Conservation (phyloP, 2,888 invertebrate genomes). For the Selenia dentaria region DNA sequence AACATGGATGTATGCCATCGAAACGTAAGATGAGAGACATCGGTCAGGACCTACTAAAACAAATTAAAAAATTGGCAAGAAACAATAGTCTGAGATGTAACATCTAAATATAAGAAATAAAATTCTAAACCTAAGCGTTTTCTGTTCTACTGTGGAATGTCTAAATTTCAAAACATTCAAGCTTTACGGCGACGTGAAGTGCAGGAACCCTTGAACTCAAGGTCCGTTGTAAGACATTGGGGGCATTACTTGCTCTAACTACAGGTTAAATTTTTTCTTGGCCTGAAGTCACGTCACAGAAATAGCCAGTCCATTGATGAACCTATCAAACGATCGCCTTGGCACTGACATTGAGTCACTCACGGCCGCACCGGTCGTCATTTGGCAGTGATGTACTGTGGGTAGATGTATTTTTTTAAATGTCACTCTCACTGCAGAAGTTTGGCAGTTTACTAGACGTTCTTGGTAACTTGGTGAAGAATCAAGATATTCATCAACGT, state of each 20-base stretch:
- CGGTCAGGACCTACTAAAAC: too few species aligned
- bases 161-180: too few species aligned
- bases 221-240: conserved; percentile 38
- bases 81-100: not conserved
- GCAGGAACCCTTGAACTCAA: conserved; percentile 21
- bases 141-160: too few species aligned
- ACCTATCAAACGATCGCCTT: conserved; percentile 61
- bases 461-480: conserved; percentile 30
- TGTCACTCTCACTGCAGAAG: conserved; percentile 28
- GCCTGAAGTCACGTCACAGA: conserved; percentile 60
- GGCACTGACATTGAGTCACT: conserved; percentile 77
- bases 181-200: too few species aligned
- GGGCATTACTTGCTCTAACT: conserved; percentile 43
- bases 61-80: conserved; percentile 1
- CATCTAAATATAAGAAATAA: too few species aligned
- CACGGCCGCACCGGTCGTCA: conserved; percentile 40
- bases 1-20: too few species aligned
- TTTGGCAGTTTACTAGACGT: conserved; percentile 35
- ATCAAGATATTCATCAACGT: conserved; percentile 49
- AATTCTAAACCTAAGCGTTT: too few species aligned
- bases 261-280: conserved; percentile 70
- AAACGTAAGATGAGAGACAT: too few species aligned
- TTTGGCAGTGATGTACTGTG: conserved; percentile 63
- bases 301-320: conserved; percentile 74
- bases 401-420: conserved; percentile 32